A percentile compares a stretch with the other conserved stretches of the same genome.
Conservation (phyloP, 2,888 invertebrate species). For the Leucophora obtusa region DNA sequence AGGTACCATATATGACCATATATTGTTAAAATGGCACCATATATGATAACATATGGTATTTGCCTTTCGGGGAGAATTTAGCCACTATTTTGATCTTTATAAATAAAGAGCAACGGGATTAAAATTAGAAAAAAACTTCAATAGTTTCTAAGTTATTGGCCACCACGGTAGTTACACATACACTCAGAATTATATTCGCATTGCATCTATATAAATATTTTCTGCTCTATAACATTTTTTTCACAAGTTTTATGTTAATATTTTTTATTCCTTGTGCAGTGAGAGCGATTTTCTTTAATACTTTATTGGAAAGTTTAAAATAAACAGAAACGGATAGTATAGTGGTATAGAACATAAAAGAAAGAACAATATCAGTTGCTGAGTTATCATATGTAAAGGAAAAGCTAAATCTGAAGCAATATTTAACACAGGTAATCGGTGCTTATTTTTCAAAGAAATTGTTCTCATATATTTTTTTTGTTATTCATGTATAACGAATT, state of each 20-base stretch:
- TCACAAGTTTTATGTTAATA: not conserved
- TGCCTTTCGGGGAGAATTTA: too few relatives aligned
- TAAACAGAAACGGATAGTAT: not conserved
- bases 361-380: not conserved
- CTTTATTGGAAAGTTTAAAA: not conserved
- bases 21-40: too few relatives aligned
- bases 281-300: not conserved
- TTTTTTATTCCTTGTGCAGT: not conserved
- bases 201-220: too few relatives aligned
- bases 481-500: not conserved
- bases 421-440: not conserved
- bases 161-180: too few relatives aligned
- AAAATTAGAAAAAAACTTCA: too few relatives aligned
- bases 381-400: not conserved
- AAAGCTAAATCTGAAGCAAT: not conserved
- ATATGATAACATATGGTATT: too few relatives aligned
- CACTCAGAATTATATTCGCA: too few relatives aligned
- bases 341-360: not conserved
- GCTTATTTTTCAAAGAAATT: not conserved
- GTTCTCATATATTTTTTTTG: not conserved
- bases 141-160: too few relatives aligned
- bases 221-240: not conserved
- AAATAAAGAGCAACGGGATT: too few relatives aligned
- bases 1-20: too few relatives aligned
- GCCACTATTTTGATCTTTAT: too few relatives aligned